Conservation (phyloP, 2,888 invertebrate species). For the Acleris literana region DNA sequence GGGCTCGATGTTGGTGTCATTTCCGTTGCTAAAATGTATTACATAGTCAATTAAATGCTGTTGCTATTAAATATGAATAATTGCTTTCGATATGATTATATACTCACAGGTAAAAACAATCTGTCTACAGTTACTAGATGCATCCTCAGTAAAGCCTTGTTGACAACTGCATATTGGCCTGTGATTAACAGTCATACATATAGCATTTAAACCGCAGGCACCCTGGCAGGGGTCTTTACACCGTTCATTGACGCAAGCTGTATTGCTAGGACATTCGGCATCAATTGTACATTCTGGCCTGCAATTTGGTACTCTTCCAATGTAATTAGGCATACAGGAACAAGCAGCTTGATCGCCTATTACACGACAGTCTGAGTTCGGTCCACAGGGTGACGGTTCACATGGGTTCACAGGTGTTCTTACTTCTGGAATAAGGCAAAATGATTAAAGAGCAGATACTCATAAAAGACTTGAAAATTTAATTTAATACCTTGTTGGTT, state of each 20-base stretch:
- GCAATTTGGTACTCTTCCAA: conserved; percentile 94
- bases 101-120: conserved; percentile 76
- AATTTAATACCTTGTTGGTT: conserved; percentile 29
- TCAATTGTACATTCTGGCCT: conserved; percentile 92
- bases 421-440: conserved; percentile 45
- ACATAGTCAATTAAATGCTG: conserved; percentile 17
- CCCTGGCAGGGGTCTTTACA: conserved; percentile 93
- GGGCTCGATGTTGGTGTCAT: conserved; percentile 87
- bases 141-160: conserved; percentile 92
- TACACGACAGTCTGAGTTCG: conserved; percentile 91
- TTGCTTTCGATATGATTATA: conserved; percentile 8
- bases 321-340: conserved; percentile 90
- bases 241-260: conserved; percentile 91
- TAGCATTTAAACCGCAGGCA: conserved; percentile 89
- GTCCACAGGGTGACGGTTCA: conserved; percentile 92
- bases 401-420: conserved; percentile 85
- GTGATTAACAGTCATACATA: conserved; percentile 93
- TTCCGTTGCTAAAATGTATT: conserved; percentile 81
- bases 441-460: conserved; percentile 10
- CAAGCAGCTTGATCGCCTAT: conserved; percentile 93
- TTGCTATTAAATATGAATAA: too few species aligned
- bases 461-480: too few species aligned
- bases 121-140: conserved; percentile 86
- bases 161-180: conserved; percentile 91
- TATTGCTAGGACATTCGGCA: conserved; percentile 91